A percentile compares a stretch with the other conserved stretches of the same genome.
phyloP scores from a whole-genome alignment of 2,888 invertebrate genomes.

The Margaritifera margaritifera region DNA sequence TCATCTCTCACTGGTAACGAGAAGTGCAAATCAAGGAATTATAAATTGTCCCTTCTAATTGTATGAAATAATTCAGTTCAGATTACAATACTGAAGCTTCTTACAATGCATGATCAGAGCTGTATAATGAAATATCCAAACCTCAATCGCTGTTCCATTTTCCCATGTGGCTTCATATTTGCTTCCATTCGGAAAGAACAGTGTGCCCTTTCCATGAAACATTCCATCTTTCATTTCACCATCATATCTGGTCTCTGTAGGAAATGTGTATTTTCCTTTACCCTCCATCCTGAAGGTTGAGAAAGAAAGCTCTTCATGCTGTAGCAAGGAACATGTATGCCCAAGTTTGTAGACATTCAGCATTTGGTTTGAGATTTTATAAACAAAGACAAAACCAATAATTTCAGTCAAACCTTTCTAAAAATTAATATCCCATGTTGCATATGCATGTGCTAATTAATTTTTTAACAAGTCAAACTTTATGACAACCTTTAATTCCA shows the following conservation, averaged over 20 bases:
- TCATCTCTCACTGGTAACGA: too few species aligned
- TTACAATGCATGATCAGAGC: not conserved
- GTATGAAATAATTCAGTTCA: too few species aligned
- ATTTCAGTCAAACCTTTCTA: too few species aligned
- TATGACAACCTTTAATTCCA: too few species aligned
- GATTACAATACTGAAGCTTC: too few species aligned
- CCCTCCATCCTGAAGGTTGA: slow-evolving; percentile 68
- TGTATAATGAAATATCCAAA: slow-evolving; percentile 51
- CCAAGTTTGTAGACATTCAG: too few species aligned
- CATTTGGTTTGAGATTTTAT: too few species aligned
- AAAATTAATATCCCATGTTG: too few species aligned
- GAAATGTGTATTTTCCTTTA: slow-evolving; percentile 70
- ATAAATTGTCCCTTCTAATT: not conserved
- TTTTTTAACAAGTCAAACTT: too few species aligned
- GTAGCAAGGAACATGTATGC: not conserved
- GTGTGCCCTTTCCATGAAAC: slow-evolving; percentile 81
- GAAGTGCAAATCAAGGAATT: too few species aligned
- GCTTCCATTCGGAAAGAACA: slow-evolving; percentile 79
- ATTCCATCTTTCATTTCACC: slow-evolving; percentile 81
- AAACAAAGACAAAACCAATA: too few species aligned
- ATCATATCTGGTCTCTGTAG: slow-evolving; percentile 74
- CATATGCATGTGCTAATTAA: too few species aligned
- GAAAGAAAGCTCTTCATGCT: not conserved
- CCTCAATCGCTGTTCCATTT: slow-evolving; percentile 77
- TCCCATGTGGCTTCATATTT: slow-evolving; percentile 80